Percentiles rank a stretch among this genome's conserved stretches.
These are phyloP conservation scores for Tethya wilhelma DNA, from an alignment of 37 sponge, comb jelly and placozoan species.

Conservation along the genomic window DNA sequence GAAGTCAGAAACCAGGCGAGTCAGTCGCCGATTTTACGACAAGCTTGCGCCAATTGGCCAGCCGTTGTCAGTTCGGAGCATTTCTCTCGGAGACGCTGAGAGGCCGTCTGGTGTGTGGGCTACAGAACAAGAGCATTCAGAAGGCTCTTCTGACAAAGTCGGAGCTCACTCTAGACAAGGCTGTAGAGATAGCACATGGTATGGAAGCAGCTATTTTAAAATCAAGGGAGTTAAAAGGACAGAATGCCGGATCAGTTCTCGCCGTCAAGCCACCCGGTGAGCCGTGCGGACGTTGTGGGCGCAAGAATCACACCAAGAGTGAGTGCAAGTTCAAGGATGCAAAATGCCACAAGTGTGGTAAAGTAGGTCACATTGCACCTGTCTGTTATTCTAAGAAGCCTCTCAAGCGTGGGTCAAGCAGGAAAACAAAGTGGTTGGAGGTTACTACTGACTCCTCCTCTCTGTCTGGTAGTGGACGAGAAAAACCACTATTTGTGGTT, in stretches of 20 bases:
- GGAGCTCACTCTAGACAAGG: slow-evolving; percentile 1
- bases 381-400: not conserved
- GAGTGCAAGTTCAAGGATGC: too few species aligned
- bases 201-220: slow-evolving; percentile 12
- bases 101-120: slow-evolving; percentile 13
- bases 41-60: slow-evolving; percentile 14
- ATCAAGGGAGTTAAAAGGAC: not conserved
- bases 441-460: too few species aligned
- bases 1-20: slow-evolving; percentile 24
- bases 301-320: not conserved
- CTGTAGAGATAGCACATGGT: slow-evolving; percentile 12
- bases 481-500: too few species aligned
- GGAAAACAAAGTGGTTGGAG: too few species aligned
- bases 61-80: slow-evolving; percentile 5
- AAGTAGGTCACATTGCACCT: not conserved
- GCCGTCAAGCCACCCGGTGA: too few species aligned
- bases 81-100: slow-evolving; percentile 20
- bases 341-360: not conserved
- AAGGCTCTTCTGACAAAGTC: slow-evolving; percentile 8
- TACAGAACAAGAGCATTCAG: slow-evolving; percentile 1
- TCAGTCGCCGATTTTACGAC: slow-evolving; percentile 24
- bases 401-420: too few species aligned
- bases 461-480: too few species aligned
- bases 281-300: not conserved
- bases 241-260: not conserved